Evolutionary conservation across 2,888 invertebrate genomes (phyloP).

Genomic region (Calephelis perditalis): DNA sequence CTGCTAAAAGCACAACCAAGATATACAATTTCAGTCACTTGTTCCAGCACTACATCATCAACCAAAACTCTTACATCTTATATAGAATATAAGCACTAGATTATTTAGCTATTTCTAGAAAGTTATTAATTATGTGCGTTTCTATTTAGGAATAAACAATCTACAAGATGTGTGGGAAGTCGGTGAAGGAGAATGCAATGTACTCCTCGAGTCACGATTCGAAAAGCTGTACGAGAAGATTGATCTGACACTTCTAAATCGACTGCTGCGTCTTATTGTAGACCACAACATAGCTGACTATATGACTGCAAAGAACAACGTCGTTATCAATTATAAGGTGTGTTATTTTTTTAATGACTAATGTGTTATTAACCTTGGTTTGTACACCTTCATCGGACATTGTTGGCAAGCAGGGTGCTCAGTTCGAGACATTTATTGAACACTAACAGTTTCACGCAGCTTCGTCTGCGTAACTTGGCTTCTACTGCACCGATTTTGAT

Average conservation of each 20-base stretch:
- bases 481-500: too few relatives aligned
- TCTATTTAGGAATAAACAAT: constrained; percentile 89
- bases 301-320: constrained; percentile 99
- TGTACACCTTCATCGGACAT: too few relatives aligned
- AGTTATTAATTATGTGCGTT: background rate
- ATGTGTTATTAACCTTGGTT: background rate
- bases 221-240: constrained; percentile 99
- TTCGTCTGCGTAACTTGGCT: too few relatives aligned
- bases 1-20: too few relatives aligned
- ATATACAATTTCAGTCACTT: too few relatives aligned
- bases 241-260: constrained; percentile 97
- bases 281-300: constrained; percentile 99
- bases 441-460: too few relatives aligned
- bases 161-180: constrained; percentile 99
- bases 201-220: constrained; percentile 96
- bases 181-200: constrained; percentile 98
- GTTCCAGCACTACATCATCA: too few relatives aligned
- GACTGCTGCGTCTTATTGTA: constrained; percentile 96
- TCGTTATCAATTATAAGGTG: constrained; percentile 99
- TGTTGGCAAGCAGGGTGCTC: too few relatives aligned
- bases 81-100: too few relatives aligned
- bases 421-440: too few relatives aligned
- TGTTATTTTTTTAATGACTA: constrained; percentile 14
- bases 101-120: too few relatives aligned
- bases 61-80: too few relatives aligned